These are phyloP conservation scores for Camponotus fellah DNA, from an alignment of 2,888 invertebrate genomes.

Conservation along the genomic window DNA sequence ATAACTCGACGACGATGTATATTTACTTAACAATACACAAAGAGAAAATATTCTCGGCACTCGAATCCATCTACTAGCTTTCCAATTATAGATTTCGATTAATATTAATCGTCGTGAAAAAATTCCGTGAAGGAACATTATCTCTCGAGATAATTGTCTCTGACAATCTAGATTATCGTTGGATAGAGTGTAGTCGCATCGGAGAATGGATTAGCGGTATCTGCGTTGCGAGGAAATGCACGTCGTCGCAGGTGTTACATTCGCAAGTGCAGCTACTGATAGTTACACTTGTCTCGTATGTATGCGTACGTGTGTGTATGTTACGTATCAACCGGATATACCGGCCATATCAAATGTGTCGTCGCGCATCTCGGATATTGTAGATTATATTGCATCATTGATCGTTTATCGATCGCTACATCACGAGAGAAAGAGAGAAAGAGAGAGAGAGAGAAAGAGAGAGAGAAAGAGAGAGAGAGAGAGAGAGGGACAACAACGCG, in stretches of 20 bases:
- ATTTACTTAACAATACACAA: not conserved
- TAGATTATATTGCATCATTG: slow-evolving; percentile 66
- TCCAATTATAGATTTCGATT: not conserved
- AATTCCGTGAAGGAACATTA: slow-evolving; percentile 46
- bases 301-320: not conserved
- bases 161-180: slow-evolving; percentile 43
- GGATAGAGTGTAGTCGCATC: slow-evolving; percentile 58
- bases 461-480: slow-evolving; percentile 1
- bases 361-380: slow-evolving; percentile 54
- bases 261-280: slow-evolving; percentile 27
- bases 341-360: slow-evolving; percentile 42
- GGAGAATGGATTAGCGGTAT: slow-evolving; percentile 70
- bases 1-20: not conserved
- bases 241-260: slow-evolving; percentile 60
- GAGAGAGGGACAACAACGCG: not conserved
- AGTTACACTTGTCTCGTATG: slow-evolving; percentile 29
- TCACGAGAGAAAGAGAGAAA: not conserved
- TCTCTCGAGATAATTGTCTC: slow-evolving; percentile 30
- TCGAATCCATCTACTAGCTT: not conserved
- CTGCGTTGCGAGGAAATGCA: slow-evolving; percentile 66
- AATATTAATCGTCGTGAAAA: no score
- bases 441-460: not conserved
- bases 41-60: not conserved
- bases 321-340: slow-evolving; percentile 10
- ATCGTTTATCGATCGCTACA: slow-evolving; percentile 67